A percentile compares a stretch with the other conserved stretches of the same genome.
Evolutionary conservation across 2,797 vertebrate species (phyloP).

Genomic region (Rhinophrynus dorsalis): DNA sequence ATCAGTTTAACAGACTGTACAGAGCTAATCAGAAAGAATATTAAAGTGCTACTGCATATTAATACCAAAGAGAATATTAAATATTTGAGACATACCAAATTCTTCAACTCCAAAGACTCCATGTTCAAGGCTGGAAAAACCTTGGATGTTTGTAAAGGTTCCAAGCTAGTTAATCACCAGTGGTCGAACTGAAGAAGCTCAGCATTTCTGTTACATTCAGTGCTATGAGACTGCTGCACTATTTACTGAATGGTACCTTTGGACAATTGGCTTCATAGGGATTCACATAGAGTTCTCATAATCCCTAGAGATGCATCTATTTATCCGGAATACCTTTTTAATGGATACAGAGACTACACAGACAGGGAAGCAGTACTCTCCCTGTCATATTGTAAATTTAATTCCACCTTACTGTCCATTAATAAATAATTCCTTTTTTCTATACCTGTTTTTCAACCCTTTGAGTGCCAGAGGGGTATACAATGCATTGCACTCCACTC

Average conservation of each 20-base stretch:
- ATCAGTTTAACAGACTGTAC: too few relatives aligned
- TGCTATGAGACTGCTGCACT: slow-evolving; percentile 12
- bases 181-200: not conserved
- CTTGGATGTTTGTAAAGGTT: not conserved
- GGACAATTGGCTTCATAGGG: slow-evolving; percentile 39
- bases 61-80: not conserved
- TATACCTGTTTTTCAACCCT: too few relatives aligned
- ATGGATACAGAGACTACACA: slow-evolving; percentile 13
- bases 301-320: slow-evolving; percentile 30
- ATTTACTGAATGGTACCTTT: slow-evolving; percentile 21
- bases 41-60: too few relatives aligned
- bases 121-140: slow-evolving; percentile 1
- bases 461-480: too few relatives aligned
- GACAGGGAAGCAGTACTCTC: not conserved
- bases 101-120: slow-evolving; percentile 21
- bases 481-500: too few relatives aligned
- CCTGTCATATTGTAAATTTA: slow-evolving; percentile 8
- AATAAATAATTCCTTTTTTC: not conserved
- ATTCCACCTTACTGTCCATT: not conserved
- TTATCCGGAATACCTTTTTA: slow-evolving; percentile 27
- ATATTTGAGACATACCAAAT: slow-evolving; percentile 29
- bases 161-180: slow-evolving; percentile 7
- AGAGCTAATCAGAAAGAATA: too few relatives aligned
- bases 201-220: not conserved
- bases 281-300: slow-evolving; percentile 21